Evolutionary conservation across 2,797 vertebrate species (phyloP).

Genomic region (Hylomyscus alleni): DNA sequence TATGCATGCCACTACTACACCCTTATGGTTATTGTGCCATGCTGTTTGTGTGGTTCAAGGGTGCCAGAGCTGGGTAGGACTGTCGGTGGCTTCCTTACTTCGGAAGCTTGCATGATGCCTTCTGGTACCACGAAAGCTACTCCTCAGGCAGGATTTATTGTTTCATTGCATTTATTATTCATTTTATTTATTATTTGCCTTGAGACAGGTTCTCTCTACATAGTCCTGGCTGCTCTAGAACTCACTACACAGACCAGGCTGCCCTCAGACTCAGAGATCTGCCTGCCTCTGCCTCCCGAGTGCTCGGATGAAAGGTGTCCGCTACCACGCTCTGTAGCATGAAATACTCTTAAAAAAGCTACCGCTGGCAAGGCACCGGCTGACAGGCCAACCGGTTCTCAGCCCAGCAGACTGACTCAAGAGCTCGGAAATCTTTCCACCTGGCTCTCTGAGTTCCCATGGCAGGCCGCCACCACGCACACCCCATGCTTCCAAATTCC

Average conservation of each 20-base stretch:
- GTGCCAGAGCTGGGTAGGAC: background rate
- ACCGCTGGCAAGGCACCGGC: too few species aligned
- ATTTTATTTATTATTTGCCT: background rate
- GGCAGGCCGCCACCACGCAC: too few species aligned
- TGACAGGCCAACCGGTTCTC: too few species aligned
- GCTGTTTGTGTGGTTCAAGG: background rate
- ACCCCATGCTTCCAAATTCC: too few species aligned
- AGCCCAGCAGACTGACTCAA: too few species aligned
- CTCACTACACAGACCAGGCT: background rate
- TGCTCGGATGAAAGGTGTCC: background rate
- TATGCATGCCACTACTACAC: background rate
- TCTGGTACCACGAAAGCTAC: background rate
- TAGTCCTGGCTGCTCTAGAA: background rate
- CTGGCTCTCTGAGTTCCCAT: too few species aligned
- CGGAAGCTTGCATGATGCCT: background rate
- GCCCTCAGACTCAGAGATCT: background rate
- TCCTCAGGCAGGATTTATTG: background rate
- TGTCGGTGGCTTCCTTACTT: background rate
- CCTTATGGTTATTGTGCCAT: background rate
- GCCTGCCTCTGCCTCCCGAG: background rate
- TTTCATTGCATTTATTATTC: background rate
- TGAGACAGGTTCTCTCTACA: background rate
- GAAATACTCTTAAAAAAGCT: too few species aligned
- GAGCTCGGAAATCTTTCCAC: too few species aligned
- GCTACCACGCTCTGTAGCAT: background rate